Conservation (phyloP, 2,113 vertebrate species). For the Nothobranchius furzeri region DNA sequence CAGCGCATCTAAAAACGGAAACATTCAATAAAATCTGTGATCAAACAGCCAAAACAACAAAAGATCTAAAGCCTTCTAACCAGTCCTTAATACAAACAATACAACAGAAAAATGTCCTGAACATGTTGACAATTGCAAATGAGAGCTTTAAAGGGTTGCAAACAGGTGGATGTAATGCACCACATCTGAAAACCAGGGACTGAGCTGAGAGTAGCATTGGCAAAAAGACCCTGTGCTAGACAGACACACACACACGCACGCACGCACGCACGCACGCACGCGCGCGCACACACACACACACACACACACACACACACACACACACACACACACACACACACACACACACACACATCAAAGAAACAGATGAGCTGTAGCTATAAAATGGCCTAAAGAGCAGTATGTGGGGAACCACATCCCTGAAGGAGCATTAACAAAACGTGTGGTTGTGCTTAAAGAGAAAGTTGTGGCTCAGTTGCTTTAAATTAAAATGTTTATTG, state of each 20-base stretch:
- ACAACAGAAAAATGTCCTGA: conserved; percentile 22
- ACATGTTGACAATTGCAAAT: conserved; percentile 12
- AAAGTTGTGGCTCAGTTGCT: conserved; percentile 2
- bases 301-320: no score
- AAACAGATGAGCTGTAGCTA: conserved; percentile 19
- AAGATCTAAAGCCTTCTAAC: conserved; percentile 13
- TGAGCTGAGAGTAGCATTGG: conserved; percentile 10
- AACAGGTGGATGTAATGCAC: conserved; percentile 38
- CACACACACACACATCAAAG: conserved; percentile 24
- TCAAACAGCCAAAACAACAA: conserved; percentile 7
- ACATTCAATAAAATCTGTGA: conserved; percentile 18
- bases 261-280: no score
- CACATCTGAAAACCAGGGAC: conserved; percentile 53
- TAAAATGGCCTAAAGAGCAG: conserved; percentile 26
- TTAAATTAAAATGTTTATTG: background rate
- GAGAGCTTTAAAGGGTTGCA: conserved; percentile 15
- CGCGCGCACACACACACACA: no score
- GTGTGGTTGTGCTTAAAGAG: conserved; percentile 13
- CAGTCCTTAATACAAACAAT: conserved; percentile 10
- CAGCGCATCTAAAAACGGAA: conserved; percentile 82
- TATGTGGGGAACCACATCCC: conserved; percentile 31
- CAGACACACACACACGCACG: background rate
- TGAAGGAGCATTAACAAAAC: conserved; percentile 21
- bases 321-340: conserved; percentile 3
- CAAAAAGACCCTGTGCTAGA: conserved; percentile 2